Conservation (phyloP, 2,113 vertebrate genomes). For the Gadus macrocephalus region DNA sequence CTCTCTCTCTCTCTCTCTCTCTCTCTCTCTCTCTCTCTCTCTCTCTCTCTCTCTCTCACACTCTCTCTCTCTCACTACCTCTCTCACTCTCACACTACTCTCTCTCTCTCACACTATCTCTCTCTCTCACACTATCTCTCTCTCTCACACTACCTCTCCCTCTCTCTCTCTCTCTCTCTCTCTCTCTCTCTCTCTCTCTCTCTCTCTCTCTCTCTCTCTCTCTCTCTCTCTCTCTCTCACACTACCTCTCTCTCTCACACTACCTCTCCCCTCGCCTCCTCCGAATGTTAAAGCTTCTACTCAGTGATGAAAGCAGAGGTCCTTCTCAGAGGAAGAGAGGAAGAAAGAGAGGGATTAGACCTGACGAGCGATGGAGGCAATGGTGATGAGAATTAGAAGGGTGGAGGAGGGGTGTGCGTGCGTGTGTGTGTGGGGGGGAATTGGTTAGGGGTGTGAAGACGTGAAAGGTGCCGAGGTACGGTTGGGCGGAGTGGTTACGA, state of each 20-base stretch:
- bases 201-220: not conserved
- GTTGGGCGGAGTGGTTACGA: conserved; percentile 2
- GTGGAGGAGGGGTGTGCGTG: not conserved
- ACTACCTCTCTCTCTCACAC: not conserved
- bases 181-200: not conserved
- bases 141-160: no score
- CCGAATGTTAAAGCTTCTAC: conserved; percentile 76
- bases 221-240: not conserved
- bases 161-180: no score
- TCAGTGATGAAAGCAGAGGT: conserved; percentile 75
- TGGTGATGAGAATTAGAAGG: conserved; percentile 63
- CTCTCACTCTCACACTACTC: no score
- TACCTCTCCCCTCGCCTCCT: conserved; percentile 17
- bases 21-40: not conserved
- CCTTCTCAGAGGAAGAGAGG: conserved; percentile 62
- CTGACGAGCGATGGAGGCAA: conserved; percentile 64
- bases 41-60: no score
- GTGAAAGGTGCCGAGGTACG: conserved; percentile 44
- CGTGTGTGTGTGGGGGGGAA: not conserved
- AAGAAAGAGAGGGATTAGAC: conserved; percentile 59
- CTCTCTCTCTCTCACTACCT: no score
- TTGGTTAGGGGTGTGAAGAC: conserved; percentile 7
- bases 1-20: not conserved
- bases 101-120: conserved; percentile 27
- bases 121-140: no score